These are phyloP conservation scores for Chrysaora quinquecirrha DNA, from an alignment of 30 jellyfish, hydroid and myxozoan species.

Conservation along the genomic window DNA sequence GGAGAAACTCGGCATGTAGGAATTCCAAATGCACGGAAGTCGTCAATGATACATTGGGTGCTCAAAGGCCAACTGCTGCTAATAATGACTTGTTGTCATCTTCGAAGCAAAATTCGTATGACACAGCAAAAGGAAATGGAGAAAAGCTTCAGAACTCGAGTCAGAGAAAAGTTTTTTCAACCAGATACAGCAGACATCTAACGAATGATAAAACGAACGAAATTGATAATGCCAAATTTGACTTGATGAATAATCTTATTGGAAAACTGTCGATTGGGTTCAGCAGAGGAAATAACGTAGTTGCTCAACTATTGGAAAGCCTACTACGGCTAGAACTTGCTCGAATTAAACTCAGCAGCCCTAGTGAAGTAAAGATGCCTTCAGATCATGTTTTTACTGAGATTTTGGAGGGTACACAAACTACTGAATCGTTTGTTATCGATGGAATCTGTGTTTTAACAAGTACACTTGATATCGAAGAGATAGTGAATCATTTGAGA, in stretches of 20 bases:
- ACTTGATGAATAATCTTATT: neutral
- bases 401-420: slow-evolving; percentile 14
- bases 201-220: slow-evolving; percentile 6
- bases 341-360: neutral
- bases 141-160: neutral
- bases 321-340: neutral
- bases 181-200: slow-evolving; percentile 54
- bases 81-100: neutral
- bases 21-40: no score
- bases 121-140: neutral
- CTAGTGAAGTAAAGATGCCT: slow-evolving; percentile 7
- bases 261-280: slow-evolving; percentile 19
- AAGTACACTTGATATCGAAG: neutral
- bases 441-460: slow-evolving; percentile 35
- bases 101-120: neutral
- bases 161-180: neutral
- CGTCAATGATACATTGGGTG: neutral
- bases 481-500: neutral
- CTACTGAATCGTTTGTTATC: slow-evolving; percentile 23
- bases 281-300: slow-evolving; percentile 27
- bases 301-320: neutral
- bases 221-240: neutral
- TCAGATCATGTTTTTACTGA: slow-evolving; percentile 8
- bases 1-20: neutral
- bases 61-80: neutral